These are phyloP conservation scores for Alfaro cultratus DNA, from an alignment of 2,797 vertebrate species.

Conservation along the genomic window DNA sequence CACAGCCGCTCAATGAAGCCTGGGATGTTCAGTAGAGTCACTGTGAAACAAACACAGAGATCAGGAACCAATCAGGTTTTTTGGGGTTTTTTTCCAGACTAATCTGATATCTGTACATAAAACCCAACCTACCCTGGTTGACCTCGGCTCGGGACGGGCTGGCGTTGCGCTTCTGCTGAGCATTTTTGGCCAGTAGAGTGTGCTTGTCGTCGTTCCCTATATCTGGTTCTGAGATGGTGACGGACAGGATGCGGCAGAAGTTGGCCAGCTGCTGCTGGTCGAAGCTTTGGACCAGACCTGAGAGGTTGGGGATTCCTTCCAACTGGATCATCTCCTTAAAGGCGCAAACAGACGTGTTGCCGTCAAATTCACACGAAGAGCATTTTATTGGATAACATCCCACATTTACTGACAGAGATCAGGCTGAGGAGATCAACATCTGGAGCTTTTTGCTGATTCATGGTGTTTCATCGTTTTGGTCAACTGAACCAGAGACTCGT, in stretches of 20 bases:
- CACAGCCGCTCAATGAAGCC: conserved; percentile 96
- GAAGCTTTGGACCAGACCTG: conserved; percentile 93
- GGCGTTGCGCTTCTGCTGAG: conserved; percentile 91
- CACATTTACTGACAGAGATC: neutral
- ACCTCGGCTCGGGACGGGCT: conserved; percentile 93
- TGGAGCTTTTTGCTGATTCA: neutral
- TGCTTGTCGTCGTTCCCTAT: conserved; percentile 96
- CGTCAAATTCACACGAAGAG: neutral
- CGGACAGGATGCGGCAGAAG: conserved; percentile 97
- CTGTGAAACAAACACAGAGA: conserved; percentile 65
- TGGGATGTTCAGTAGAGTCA: conserved; percentile 94
- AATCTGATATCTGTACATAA: neutral
- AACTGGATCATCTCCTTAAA: conserved; percentile 95
- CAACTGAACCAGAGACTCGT: neutral
- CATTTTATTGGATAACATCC: neutral
- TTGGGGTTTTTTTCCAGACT: no score
- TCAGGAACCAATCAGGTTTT: neutral
- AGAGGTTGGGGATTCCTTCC: conserved; percentile 95
- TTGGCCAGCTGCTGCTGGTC: conserved; percentile 98
- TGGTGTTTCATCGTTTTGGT: neutral
- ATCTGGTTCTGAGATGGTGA: conserved; percentile 97
- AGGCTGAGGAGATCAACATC: neutral
- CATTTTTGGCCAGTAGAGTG: conserved; percentile 96
- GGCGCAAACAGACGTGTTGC: conserved; percentile 4
- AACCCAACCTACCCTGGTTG: conserved; percentile 89